phyloP scores from a whole-genome alignment of 2,888 invertebrate genomes.

The Leucoma salicis region DNA sequence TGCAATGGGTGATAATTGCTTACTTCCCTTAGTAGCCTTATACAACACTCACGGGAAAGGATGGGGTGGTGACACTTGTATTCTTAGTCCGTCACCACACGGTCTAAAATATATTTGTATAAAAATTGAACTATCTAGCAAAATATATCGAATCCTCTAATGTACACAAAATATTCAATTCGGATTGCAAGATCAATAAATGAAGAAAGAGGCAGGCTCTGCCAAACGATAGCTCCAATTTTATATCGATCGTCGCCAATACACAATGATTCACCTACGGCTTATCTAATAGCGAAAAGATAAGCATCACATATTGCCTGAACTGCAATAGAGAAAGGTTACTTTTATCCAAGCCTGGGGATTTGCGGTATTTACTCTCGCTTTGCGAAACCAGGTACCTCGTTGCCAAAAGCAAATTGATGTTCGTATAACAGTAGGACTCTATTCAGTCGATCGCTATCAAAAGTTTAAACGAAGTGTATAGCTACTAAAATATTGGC shows the following conservation, averaged over 20 bases:
- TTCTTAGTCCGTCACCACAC: no score
- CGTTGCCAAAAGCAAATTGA: conserved; percentile 40
- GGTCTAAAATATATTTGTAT: no score
- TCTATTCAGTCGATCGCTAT: conserved; percentile 28
- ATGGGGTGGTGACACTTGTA: no score
- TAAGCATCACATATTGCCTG: conserved; percentile 33
- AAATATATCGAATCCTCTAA: no score
- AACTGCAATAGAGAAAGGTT: conserved; percentile 32
- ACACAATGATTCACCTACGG: conserved; percentile 8
- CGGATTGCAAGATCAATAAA: no score
- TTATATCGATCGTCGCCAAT: conserved; percentile 3
- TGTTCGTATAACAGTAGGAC: conserved; percentile 29
- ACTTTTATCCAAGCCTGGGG: conserved; percentile 37
- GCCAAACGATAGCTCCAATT: not conserved
- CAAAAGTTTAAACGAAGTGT: conserved; percentile 10
- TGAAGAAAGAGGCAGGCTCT: no score
- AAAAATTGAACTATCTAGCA: no score
- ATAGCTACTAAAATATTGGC: not conserved
- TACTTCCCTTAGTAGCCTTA: no score
- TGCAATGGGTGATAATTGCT: no score
- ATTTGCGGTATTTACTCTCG: conserved; percentile 33
- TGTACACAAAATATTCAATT: no score
- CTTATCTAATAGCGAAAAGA: conserved; percentile 23
- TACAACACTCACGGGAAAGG: no score
- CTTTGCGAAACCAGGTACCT: conserved; percentile 24